phyloP scores from a whole-genome alignment of 2,888 invertebrate species.

The Drosophila fungiperda region DNA sequence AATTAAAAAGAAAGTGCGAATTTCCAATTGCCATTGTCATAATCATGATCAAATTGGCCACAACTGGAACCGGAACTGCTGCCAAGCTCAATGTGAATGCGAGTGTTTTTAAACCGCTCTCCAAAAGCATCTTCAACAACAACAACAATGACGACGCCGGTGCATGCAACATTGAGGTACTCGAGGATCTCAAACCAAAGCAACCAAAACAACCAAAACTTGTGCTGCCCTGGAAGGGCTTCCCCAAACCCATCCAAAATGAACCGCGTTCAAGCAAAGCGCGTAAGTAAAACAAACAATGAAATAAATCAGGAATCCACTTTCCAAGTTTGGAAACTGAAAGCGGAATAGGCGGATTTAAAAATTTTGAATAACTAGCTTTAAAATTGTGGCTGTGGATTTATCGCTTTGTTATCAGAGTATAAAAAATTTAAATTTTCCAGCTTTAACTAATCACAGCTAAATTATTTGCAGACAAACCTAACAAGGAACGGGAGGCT shows the following conservation, averaged over 20 bases:
- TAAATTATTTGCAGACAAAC: neutral
- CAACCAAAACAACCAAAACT: constrained; percentile 34
- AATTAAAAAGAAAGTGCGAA: constrained; percentile 8
- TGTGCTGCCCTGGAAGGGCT: constrained; percentile 71
- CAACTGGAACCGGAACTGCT: neutral
- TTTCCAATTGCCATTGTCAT: neutral
- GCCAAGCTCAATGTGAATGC: constrained; percentile 63
- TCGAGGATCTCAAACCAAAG: constrained; percentile 11
- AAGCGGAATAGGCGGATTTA: no score
- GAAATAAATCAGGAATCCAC: neutral
- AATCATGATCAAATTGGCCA: neutral
- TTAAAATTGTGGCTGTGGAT: no score
- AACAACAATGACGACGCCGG: neutral
- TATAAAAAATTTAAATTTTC: neutral
- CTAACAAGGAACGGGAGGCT: neutral
- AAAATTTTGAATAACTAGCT: no score
- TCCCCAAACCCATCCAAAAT: constrained; percentile 51
- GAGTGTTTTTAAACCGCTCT: constrained; percentile 56
- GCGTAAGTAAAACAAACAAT: constrained; percentile 25
- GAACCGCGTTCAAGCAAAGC: constrained; percentile 16
- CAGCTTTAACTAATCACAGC: neutral
- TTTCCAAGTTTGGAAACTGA: no score
- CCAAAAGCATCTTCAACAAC: neutral
- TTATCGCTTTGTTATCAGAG: neutral
- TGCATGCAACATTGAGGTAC: neutral